A percentile compares a stretch with the other conserved stretches of the same genome.
phyloP scores from a whole-genome alignment of 2,113 vertebrate species.

The Semnopithecus entellus region DNA sequence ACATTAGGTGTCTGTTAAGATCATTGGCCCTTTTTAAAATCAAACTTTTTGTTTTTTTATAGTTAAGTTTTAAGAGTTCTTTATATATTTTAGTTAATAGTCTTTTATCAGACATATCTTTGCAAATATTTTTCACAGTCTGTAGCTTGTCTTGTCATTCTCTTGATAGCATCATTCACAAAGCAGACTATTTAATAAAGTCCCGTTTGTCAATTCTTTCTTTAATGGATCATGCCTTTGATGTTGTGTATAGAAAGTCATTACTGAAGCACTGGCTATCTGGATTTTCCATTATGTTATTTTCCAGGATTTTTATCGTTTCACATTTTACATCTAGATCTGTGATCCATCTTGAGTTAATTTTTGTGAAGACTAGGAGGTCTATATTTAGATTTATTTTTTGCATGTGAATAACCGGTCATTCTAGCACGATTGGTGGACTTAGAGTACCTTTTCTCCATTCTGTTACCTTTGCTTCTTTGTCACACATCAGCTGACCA shows the following conservation, averaged over 20 bases:
- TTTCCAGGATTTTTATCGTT: not conserved
- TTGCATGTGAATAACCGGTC: not conserved
- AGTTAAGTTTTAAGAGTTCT: not conserved
- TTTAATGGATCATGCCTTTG: not conserved
- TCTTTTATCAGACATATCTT: not conserved
- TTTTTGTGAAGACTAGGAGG: not conserved
- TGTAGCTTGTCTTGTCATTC: not conserved
- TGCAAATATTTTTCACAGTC: not conserved
- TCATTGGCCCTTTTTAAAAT: not conserved
- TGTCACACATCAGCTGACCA: not conserved
- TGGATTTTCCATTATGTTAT: not conserved
- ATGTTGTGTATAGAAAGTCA: not conserved
- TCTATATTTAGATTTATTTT: not conserved
- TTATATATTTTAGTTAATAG: not conserved
- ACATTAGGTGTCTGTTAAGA: not conserved
- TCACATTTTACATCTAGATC: not conserved
- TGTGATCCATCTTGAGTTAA: no score
- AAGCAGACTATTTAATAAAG: not conserved
- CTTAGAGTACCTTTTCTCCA: not conserved
- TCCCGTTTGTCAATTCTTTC: not conserved
- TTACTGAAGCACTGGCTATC: not conserved
- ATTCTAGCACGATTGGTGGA: not conserved
- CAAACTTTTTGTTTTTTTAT: not conserved
- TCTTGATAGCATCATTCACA: not conserved
- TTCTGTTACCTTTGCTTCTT: not conserved